Percentiles rank a stretch among this genome's conserved stretches.
These are phyloP conservation scores for Drosophila suboccidentalis DNA, from an alignment of 2,888 invertebrate genomes.

Conservation along the genomic window DNA sequence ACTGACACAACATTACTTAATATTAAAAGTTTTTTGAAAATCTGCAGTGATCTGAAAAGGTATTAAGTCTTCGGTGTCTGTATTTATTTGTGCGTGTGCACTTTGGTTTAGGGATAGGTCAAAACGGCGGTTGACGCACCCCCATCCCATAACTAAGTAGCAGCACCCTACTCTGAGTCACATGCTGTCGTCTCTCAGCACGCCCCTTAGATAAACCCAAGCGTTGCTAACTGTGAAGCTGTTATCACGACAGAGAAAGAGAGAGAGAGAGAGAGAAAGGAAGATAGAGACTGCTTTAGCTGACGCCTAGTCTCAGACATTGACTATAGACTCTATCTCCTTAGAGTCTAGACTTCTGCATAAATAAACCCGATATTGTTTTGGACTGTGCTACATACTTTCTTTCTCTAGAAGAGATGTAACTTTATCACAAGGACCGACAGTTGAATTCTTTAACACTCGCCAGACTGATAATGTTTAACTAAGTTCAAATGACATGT, in stretches of 20 bases:
- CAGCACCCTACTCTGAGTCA: background rate
- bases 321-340: background rate
- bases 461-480: background rate
- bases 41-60: too few species aligned
- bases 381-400: background rate
- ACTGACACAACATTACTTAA: too few species aligned
- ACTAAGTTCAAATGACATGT: background rate
- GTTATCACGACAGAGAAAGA: background rate
- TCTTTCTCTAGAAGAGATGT: background rate
- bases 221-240: background rate
- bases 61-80: too few species aligned
- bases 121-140: conserved; percentile 17
- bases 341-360: background rate
- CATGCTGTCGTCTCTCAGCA: too few species aligned
- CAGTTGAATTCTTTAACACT: background rate
- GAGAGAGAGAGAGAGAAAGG: background rate
- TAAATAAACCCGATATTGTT: background rate
- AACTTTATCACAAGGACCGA: background rate
- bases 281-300: background rate
- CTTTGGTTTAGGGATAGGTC: conserved; percentile 39
- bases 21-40: too few species aligned
- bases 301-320: background rate
- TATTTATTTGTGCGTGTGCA: background rate
- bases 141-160: too few species aligned
- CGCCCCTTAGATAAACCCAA: conserved; percentile 34